Base-by-base conservation (phyloP, 2,888 invertebrate genomes). In the Mallateleia sp. region DNA sequence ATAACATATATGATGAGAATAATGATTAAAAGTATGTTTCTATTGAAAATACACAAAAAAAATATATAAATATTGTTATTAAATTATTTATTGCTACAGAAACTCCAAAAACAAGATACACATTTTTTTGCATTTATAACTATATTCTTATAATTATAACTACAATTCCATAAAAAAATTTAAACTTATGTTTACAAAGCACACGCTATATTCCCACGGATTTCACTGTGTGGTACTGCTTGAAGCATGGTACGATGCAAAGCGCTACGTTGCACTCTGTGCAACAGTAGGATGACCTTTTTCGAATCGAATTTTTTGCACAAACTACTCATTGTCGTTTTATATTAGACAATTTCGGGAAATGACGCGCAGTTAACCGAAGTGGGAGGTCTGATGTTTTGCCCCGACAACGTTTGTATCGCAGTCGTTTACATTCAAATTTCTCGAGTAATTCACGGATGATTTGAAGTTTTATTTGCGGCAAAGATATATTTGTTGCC, bases 341-440 rank as follows among this genome's bases (percentile, higher is more conserved):
- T 50, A n/a, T 74, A 45, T 45, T 14, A 32, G 71, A 15, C 56
- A 58, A 62, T 28, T 42, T 38, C 14, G 72, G 80, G 50, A 72
- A 80, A 72, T 80, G 66, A 54, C 80, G 80, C 47, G 42, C 66
- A 28, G 52, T 74, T 56, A 81, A 38, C 62, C 71, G 60, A 79
- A 54, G 60, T 22, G 72, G 71, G 62, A 22, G 18, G 9, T 64
- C 45, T 22, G 25, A 20, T 14, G 18, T 14, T 22, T 25, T 64
- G 52, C 52, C 28, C 52, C 8, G 50, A 28, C 32, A 1, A 20
- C 18, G 56, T 64, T n/a, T 38, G 52, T 22, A 60, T 52, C 54
- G 64, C 24, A 42, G 34, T 54, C 22, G 54, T 56, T 72, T 64
- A 56, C 52, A 50, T n/a, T 50, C 50, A 34, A 32, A 64, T 64